Evolutionary conservation across 1,140 invertebrate genomes (phyloP), one percentile per base, ranked within the genome.

Genomic region (Halictus rubicundus): DNA sequence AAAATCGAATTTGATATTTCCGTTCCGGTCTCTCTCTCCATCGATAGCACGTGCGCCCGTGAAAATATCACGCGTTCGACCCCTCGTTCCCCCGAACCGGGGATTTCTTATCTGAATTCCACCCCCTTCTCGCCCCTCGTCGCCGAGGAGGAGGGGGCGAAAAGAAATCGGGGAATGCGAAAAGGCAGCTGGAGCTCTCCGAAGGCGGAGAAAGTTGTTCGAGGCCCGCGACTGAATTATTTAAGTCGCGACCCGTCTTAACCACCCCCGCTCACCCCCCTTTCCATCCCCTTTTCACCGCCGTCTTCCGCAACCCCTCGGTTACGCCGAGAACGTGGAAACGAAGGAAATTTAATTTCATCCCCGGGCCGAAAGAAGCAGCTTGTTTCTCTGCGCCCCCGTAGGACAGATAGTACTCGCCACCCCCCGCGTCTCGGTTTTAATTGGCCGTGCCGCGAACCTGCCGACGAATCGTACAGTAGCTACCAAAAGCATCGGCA

Each of bases 261-360:
- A 65, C 61, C 73, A 77, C 69, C 27, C 59, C 21, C 71, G 69
- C 66, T 14, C 9, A 1, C 66, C 68, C 32, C 70, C 60, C 52
- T 42, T 61, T 65, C 52, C 52, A 59, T 37, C 25, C 72, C 76
- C 79, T 49, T 77, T 65, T 60, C n/a, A 27, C 59, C 80, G 25
- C 39, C 70, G 27, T 63, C 37, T 66, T 60, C 39, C 63, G 71
- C 64, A 65, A 73, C 66, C 23, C 57, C 10, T 8, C 23, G 19
- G 16, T 16, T 2, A 10, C 37, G 9, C 8, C 10, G 49, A n/a
- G n/a, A 54, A 69, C 52, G 6, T 59, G 37, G 75, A 78, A 78
- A 78, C 68, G 75, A 85, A 87, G 88, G 84, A 88, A 88, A 89
- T 89, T 89, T 89, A 88, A 89, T 89, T 89, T 89, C 79, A 78